These are phyloP conservation scores for Ammodytes marinus DNA, from an alignment of 2,113 vertebrate genomes.

Conservation along the genomic window DNA sequence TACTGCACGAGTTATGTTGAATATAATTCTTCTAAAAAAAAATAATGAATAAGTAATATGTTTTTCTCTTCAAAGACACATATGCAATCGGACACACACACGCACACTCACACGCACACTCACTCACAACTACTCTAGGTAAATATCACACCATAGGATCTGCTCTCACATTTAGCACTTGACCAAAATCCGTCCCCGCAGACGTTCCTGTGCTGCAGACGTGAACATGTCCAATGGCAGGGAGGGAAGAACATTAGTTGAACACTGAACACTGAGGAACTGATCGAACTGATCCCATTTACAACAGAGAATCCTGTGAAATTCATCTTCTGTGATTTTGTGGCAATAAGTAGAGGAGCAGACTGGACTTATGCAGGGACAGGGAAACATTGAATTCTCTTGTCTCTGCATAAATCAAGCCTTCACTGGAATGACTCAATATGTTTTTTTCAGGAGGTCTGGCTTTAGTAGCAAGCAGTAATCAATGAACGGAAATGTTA, in stretches of 20 bases:
- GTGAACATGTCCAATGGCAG: slow-evolving; percentile 44
- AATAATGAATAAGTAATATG: slow-evolving; percentile 27
- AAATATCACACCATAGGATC: slow-evolving; percentile 22
- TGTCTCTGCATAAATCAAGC: slow-evolving; percentile 44
- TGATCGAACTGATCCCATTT: slow-evolving; percentile 62
- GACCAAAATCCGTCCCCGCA: slow-evolving; percentile 58
- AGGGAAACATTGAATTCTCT: neutral
- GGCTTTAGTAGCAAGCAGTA: slow-evolving; percentile 45
- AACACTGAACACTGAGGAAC: slow-evolving; percentile 60
- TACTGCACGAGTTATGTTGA: slow-evolving; percentile 13
- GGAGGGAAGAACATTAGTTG: slow-evolving; percentile 50
- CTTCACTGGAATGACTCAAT: slow-evolving; percentile 53
- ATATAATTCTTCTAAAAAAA: slow-evolving; percentile 8
- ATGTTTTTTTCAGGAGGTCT: slow-evolving; percentile 42
- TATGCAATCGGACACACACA: slow-evolving; percentile 27
- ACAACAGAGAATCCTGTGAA: slow-evolving; percentile 77
- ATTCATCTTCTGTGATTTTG: slow-evolving; percentile 44
- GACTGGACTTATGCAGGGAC: slow-evolving; percentile 40
- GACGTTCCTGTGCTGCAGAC: slow-evolving; percentile 30
- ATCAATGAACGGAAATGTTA: slow-evolving; percentile 26
- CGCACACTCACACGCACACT: slow-evolving; percentile 42
- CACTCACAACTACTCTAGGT: slow-evolving; percentile 29
- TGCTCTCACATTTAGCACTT: slow-evolving; percentile 49
- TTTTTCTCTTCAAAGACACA: too few species aligned
- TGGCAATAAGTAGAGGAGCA: slow-evolving; percentile 17